Percentiles rank a stretch among this genome's conserved stretches.
These are phyloP conservation scores for Bergia sp. DNA, from an alignment of 92 coral and sea anemone genomes.

Conservation along the genomic window DNA sequence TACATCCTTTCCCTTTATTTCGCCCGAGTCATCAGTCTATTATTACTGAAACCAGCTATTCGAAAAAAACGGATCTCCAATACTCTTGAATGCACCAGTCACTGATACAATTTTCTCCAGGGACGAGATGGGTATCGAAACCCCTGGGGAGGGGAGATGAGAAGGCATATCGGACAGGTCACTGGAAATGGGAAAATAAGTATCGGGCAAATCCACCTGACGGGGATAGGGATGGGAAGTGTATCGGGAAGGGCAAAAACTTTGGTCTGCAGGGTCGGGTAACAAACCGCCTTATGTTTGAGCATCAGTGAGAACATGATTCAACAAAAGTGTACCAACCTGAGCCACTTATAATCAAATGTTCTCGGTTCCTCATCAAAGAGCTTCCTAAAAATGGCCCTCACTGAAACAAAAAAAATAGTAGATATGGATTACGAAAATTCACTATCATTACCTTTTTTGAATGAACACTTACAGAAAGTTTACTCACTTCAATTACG, in stretches of 20 bases:
- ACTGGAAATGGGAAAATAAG: background rate
- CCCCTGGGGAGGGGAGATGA: background rate
- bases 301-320: background rate
- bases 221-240: no score
- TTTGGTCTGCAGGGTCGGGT: background rate
- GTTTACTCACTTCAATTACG: background rate
- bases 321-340: constrained; percentile 24
- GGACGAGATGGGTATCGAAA: background rate
- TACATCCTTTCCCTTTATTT: no score
- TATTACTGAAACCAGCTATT: no score
- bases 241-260: background rate
- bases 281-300: background rate
- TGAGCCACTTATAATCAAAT: constrained; percentile 63
- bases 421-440: background rate
- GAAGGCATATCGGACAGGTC: background rate
- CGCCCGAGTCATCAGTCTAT: no score
- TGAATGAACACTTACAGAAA: background rate
- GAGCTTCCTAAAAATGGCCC: constrained; percentile 42
- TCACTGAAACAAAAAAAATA: constrained; percentile 35
- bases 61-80: no score
- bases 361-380: constrained; percentile 58
- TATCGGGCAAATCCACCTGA: background rate
- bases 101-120: background rate
- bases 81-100: no score
- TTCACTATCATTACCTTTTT: background rate